Percentiles rank a stretch among this genome's conserved stretches.
phyloP scores from a whole-genome alignment of 2,113 vertebrate genomes.

The Oplegnathus fasciatus region DNA sequence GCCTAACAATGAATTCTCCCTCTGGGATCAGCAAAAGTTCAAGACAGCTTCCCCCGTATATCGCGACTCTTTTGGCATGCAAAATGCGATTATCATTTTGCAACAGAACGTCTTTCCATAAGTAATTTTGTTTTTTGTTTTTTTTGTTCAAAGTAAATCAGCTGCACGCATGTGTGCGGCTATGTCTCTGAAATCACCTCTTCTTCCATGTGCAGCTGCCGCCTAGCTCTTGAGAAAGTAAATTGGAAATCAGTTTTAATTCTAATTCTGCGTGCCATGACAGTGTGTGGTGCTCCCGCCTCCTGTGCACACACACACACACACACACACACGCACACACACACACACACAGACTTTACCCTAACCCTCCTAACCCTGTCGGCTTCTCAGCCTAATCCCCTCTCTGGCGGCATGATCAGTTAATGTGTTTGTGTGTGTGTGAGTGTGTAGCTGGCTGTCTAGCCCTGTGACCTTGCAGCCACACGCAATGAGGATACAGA shows the following conservation, averaged over 20 bases:
- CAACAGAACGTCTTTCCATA: not conserved
- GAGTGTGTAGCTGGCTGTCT: conserved; percentile 70
- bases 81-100: conserved; percentile 29
- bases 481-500: conserved; percentile 79
- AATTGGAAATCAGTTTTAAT: conserved; percentile 68
- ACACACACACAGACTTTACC: conserved; percentile 53
- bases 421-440: conserved; percentile 67
- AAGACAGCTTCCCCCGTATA: conserved; percentile 38
- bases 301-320: conserved; percentile 6
- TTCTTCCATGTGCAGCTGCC: conserved; percentile 47
- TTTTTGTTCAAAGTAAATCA: conserved; percentile 1
- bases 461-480: conserved; percentile 81
- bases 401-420: conserved; percentile 75
- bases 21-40: conserved; percentile 67
- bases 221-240: conserved; percentile 59
- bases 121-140: not conserved
- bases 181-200: conserved; percentile 29
- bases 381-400: conserved; percentile 76
- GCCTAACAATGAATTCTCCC: conserved; percentile 41
- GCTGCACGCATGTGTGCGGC: conserved; percentile 8
- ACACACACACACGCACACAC: conserved; percentile 23
- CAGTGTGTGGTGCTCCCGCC: conserved; percentile 42
- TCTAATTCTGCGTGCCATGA: conserved; percentile 63
- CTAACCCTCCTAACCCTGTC: conserved; percentile 75
- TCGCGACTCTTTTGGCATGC: not conserved